Conservation (phyloP, 2,797 vertebrate genomes). For the Lepus townsendii region DNA sequence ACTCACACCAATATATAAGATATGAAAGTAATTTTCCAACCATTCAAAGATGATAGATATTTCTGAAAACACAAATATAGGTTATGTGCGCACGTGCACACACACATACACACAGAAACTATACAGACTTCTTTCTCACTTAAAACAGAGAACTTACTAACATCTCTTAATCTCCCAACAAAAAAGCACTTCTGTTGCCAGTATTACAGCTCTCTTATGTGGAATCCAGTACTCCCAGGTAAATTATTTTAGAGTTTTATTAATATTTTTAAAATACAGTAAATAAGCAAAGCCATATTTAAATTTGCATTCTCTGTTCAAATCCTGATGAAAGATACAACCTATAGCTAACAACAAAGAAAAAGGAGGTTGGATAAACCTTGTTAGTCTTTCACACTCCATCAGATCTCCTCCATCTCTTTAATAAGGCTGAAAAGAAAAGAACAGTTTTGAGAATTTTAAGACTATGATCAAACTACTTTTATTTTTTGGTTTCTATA, state of each 20-base stretch:
- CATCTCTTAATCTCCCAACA: slow-evolving; percentile 3
- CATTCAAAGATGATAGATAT: slow-evolving; percentile 35
- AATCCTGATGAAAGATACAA: not conserved
- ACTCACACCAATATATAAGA: slow-evolving; percentile 36
- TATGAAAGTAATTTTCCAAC: slow-evolving; percentile 7
- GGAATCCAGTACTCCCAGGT: not conserved
- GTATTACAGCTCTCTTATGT: not conserved
- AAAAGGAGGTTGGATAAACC: not conserved
- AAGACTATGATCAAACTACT: not conserved
- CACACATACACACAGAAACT: not conserved
- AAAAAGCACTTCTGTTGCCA: slow-evolving; percentile 47
- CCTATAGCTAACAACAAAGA: not conserved
- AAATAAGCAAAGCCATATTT: not conserved
- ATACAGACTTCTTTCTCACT: not conserved
- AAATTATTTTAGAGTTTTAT: slow-evolving; percentile 27
- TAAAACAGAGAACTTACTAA: slow-evolving; percentile 44
- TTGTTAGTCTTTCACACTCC: slow-evolving; percentile 6
- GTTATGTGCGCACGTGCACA: too few species aligned
- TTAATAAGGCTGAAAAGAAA: slow-evolving; percentile 40
- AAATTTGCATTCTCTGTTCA: slow-evolving; percentile 29
- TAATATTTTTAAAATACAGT: slow-evolving; percentile 57
- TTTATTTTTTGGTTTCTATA: slow-evolving; percentile 20
- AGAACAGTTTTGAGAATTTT: not conserved
- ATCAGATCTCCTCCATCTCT: slow-evolving; percentile 12
- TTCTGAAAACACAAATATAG: slow-evolving; percentile 40